phyloP scores from a whole-genome alignment of 2,888 invertebrate species.

The Nycteola revayana region DNA sequence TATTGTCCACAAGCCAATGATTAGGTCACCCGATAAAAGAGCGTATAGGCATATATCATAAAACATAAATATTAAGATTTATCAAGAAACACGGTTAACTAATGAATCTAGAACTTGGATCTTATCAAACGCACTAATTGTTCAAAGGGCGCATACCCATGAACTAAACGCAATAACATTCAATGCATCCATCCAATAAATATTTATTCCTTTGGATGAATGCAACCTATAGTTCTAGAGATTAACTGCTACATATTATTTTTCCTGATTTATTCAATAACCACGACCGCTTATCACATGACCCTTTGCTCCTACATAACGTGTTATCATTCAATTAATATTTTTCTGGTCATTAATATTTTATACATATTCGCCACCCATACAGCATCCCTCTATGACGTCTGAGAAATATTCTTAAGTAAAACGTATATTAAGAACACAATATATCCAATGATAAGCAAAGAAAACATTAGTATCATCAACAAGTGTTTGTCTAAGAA shows the following conservation, averaged over 20 bases:
- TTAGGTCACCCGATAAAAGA: constrained; percentile 28
- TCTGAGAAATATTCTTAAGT: constrained; percentile 6
- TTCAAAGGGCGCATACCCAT: no score
- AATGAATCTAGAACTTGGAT: constrained; percentile 29
- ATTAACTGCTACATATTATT: no score
- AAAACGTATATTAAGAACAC: constrained; percentile 13
- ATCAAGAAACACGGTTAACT: constrained; percentile 28
- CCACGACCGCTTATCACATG: constrained; percentile 31
- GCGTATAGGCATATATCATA: constrained; percentile 1
- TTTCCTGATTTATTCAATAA: constrained; percentile 33
- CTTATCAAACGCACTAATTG: constrained; percentile 29
- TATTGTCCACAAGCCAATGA: constrained; percentile 13
- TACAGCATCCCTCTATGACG: constrained; percentile 20
- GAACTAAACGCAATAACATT: no score
- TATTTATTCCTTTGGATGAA: no score
- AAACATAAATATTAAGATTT: neutral
- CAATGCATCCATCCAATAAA: no score
- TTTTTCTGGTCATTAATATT: constrained; percentile 34
- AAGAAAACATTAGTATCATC: constrained; percentile 9
- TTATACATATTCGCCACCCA: constrained; percentile 31
- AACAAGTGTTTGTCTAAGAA: constrained; percentile 19
- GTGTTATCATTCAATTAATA: constrained; percentile 50
- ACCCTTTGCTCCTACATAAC: constrained; percentile 42
- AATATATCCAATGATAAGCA: constrained; percentile 14
- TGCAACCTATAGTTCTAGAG: no score